These are phyloP conservation scores for Syngnathus rostellatus DNA, from an alignment of 2,797 vertebrate species.

Conservation along the genomic window DNA sequence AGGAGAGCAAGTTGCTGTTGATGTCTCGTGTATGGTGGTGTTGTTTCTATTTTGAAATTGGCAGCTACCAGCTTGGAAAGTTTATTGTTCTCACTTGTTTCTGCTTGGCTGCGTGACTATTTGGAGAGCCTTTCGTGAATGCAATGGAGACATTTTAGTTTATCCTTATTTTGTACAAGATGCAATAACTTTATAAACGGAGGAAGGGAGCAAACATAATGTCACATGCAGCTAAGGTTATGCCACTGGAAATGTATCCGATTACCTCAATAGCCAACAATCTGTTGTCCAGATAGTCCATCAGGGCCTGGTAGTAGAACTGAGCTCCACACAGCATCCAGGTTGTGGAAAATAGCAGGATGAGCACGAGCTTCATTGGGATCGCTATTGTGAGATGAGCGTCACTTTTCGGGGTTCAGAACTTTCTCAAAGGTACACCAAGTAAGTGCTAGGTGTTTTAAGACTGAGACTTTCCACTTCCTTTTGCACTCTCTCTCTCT, in stretches of 20 bases:
- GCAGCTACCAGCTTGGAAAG: neutral
- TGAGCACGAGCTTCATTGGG: conserved; percentile 66
- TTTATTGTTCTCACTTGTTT: neutral
- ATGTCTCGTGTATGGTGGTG: neutral
- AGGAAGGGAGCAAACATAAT: neutral
- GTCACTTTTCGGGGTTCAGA: neutral
- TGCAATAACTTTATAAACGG: neutral
- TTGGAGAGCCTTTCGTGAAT: neutral
- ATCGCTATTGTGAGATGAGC: conserved; percentile 7
- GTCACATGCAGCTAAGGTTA: neutral
- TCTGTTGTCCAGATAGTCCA: conserved; percentile 93
- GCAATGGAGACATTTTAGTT: neutral
- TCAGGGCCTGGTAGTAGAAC: conserved; percentile 84
- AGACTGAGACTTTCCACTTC: conserved; percentile 53
- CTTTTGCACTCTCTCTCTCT: conserved; percentile 30
- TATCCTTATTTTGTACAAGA: neutral
- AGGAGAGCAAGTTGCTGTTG: neutral
- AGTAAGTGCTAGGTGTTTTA: conserved; percentile 34
- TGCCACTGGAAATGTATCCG: neutral
- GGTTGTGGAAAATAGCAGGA: conserved; percentile 64
- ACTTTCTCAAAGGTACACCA: conserved; percentile 18
- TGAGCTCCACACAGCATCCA: conserved; percentile 66
- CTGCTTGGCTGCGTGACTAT: neutral
- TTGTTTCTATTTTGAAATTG: neutral
- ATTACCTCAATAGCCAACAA: conserved; percentile 85